Base-by-base conservation (phyloP, 2,888 invertebrate species). In the Blomia tropicalis region DNA sequence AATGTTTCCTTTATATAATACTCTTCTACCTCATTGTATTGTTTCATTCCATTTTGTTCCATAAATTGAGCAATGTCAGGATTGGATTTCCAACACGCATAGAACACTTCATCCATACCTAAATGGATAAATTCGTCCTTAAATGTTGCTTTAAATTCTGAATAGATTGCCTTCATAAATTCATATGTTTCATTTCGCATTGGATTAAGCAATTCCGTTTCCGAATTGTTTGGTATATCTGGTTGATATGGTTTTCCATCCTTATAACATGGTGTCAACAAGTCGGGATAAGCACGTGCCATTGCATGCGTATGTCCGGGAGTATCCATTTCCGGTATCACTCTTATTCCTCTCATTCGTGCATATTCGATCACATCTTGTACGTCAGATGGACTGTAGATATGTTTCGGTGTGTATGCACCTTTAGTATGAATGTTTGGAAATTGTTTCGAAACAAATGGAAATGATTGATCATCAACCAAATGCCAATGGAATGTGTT, bases 401-500 rank as follows among this genome's bases (percentile, higher is more conserved):
- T 69, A 66, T 75, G 74, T 25, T 62, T 64, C 4, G 66, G 65
- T 61, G 65, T 66, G 56, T 68, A 69, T 2, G 69, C 69, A 14
- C 68, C 68, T 62, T 66, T 64, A 31, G 66, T 60, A 44, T 73
- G 84, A 53, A 92, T 76, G 66, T 84, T 79, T 0, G 93, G 91
- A 73, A 82, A 92, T 43, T 71, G 77, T 54, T 74, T 75, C 71
- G 90, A 91, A 68, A 83, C 79, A 71, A 85, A 93, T 0, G 92
- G 91, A 72, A 93, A 93, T 66, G 90, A 86, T 70, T 87, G 85
- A 72, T 91, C 90, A 73, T 93, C 93, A 0, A 86, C 85, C 58
- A 95, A 85, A 72, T 93, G 93, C 92, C 92, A 93, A 73, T 93
- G 92, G 66, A 93, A 82, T 0, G 90, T 87, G 73, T 93, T 93